Evolutionary conservation across 2,888 invertebrate species (phyloP).

Genomic region (Salticus scenicus): DNA sequence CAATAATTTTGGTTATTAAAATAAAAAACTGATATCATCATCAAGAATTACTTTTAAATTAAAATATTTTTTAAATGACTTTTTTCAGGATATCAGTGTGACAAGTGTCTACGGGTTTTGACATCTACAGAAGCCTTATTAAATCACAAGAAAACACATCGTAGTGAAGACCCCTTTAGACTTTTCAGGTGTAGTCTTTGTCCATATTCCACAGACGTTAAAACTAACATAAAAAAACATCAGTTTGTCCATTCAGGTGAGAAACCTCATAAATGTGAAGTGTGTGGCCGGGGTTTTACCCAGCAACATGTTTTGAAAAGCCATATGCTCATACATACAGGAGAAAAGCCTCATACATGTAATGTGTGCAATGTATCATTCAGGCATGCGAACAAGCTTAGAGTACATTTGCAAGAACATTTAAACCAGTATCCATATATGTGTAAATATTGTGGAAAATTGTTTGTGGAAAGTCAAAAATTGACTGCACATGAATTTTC

Average conservation of each 20-base stretch:
- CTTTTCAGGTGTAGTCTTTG: background rate
- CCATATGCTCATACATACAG: constrained; percentile 8
- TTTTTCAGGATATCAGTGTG: constrained; percentile 27
- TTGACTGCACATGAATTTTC: constrained; percentile 6
- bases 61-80: too few species aligned
- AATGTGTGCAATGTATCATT: background rate
- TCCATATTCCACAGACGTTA: background rate
- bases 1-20: too few species aligned
- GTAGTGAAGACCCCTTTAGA: background rate
- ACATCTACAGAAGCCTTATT: background rate
- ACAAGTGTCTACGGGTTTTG: constrained; percentile 13
- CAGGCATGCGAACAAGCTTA: constrained; percentile 13
- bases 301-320: constrained; percentile 11
- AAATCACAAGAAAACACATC: constrained; percentile 18
- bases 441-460: constrained; percentile 30
- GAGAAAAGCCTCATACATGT: constrained; percentile 3
- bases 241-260: background rate
- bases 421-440: constrained; percentile 19
- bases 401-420: constrained; percentile 11
- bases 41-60: too few species aligned
- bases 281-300: background rate
- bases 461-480: constrained; percentile 8
- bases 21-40: too few species aligned
- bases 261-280: background rate
- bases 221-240: background rate